Evolutionary conservation across 2,888 invertebrate species (phyloP), one percentile per base, ranked within the genome.

Genomic region (Lycaena phlaeas): DNA sequence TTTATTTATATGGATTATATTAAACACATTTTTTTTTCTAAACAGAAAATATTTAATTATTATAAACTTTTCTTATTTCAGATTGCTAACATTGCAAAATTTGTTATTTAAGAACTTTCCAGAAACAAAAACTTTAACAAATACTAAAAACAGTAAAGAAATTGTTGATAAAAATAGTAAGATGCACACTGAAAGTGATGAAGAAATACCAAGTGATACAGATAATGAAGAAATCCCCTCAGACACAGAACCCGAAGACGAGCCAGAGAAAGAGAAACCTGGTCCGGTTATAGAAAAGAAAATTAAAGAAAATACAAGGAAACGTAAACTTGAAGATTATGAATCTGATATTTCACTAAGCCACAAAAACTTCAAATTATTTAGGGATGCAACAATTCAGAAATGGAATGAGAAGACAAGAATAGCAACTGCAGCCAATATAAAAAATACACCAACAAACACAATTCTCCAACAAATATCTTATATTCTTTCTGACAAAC

Each of bases 321-420:
- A 85, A 68, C 72, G 84, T 27, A 90, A 87, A 65, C 54, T 89
- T 3, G 65, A 68, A 29, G 88, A 90, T 11, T 91, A 87, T 59
- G 88, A 89, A 52, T 64, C 69, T 34, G 74, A 87, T 46, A 68
- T 94, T 22, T 61, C 79, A 5, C 71, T 73, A 5, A 75, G 85
- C 28, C 89, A 92, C 57, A 75, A 87, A 51, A 68, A 74, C 2
- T 93, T 92, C 49, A 86, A 76, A 50, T 61, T 85, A 4, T 94
- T 91, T 58, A 89, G 96, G 64, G 90, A 97, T 61, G 74, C 88
- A 1, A 91, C 93, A 5, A 91, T 98, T 45, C 91, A 95, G 54
- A 96, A 96, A 68, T 98, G 98, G 98, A 93, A 96, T 72, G 96
- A 97, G 46, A 96, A 96, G 71, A 97, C 96, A 0, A 88, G 92